Percentiles rank a stretch among this genome's conserved stretches.
phyloP scores from a whole-genome alignment of 2,888 invertebrate genomes.

The Drosophila mayaguana region DNA sequence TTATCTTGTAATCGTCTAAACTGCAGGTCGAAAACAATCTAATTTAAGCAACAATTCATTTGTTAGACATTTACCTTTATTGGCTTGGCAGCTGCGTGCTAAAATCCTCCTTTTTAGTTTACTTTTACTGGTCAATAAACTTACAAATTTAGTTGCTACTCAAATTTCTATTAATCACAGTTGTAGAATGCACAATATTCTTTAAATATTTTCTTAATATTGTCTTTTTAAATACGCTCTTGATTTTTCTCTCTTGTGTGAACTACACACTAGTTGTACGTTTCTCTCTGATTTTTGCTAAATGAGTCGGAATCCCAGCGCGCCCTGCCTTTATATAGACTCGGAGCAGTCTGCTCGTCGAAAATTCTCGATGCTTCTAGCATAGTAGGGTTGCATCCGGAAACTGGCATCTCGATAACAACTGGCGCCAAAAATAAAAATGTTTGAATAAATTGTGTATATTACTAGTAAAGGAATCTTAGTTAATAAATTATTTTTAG shows the following conservation, averaged over 20 bases:
- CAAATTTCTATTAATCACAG: conserved; percentile 10
- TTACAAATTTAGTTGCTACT: conserved; percentile 4
- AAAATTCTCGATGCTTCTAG: conserved; percentile 73
- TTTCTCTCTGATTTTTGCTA: conserved; percentile 25
- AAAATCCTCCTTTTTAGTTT: neutral
- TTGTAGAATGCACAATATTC: conserved; percentile 10
- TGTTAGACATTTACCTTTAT: conserved; percentile 42
- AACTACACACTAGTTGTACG: conserved; percentile 9
- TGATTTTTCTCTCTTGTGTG: conserved; percentile 5
- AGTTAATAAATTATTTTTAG: too few species aligned
- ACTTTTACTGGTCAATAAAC: conserved; percentile 11
- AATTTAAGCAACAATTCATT: conserved; percentile 37
- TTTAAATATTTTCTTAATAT: conserved; percentile 21
- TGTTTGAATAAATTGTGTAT: too few species aligned
- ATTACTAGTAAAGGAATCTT: neutral
- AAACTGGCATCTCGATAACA: conserved; percentile 18
- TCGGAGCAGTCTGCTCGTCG: conserved; percentile 49
- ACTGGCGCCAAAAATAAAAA: conserved; percentile 20
- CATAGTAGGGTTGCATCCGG: conserved; percentile 60
- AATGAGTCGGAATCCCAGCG: conserved; percentile 15
- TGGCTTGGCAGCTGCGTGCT: conserved; percentile 38
- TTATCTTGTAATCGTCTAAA: conserved; percentile 3
- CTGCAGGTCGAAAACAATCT: conserved; percentile 15
- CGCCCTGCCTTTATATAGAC: conserved; percentile 58
- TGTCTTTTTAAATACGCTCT: conserved; percentile 19